Evolutionary conservation across 2,888 invertebrate genomes (phyloP), one percentile per base, ranked within the genome.

Genomic region (Dorcus parallelipipedus): DNA sequence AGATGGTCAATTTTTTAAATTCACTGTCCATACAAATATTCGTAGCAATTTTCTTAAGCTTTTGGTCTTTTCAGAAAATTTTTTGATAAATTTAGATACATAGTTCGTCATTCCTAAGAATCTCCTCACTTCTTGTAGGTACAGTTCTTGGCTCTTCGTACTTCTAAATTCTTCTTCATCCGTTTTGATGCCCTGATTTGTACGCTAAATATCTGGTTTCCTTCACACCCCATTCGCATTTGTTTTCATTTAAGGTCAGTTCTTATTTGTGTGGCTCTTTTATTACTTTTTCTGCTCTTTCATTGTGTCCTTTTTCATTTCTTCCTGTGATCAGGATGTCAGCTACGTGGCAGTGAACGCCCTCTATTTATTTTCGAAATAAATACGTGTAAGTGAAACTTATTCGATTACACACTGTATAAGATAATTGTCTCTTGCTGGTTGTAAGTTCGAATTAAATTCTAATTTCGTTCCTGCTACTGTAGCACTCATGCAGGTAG

Each of bases 21-120:
- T 20, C 20, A 2, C 14, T 33, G 26, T 7, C 26, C 3, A 33
- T 7, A 5, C 26, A 3, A 57, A 14, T 38, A 1, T 20, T 33
- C 26, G 5, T 1, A 33, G 26, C 7, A 33, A 33, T 6, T 33
- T 6, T 33, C 26, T 33, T 5, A 5, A 20, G 20, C 0, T 20
- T 2, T 20, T 20, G 3, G 1, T 20, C 3, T 20, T 20, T 2
- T 33, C 6, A 5, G 26, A 33, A 4, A 4, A 6, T 1, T 33
- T 33, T 6, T 7, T 33, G 6, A 33, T 4, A 33, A 33, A 33
- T 33, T 33, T 6, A 5, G 26, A 33, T 33, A 6, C 6, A 5
- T 49, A 49, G n/a, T 49, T 49, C 49, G 8, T 38, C 49, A 49
- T 38, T 17, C 9, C 49, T 7, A 33, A 38, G 20, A 49, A 49